Conservation (phyloP, 2,888 invertebrate genomes). For the Phania funesta region DNA sequence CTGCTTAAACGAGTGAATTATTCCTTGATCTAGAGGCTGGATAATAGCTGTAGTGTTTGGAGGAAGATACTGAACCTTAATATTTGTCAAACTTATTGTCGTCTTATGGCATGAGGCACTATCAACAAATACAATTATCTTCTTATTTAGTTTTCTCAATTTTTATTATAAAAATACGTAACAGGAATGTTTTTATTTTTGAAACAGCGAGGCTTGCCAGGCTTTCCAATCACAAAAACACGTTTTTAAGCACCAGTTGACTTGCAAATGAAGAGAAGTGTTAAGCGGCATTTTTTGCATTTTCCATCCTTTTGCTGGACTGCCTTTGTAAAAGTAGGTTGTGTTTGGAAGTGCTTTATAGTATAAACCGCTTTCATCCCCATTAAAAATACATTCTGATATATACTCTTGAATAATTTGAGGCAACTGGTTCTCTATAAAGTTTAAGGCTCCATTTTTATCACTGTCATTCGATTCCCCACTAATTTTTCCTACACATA, state of each 20-base stretch:
- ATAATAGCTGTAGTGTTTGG: conserved; percentile 21
- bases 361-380: conserved; percentile 37
- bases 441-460: no score
- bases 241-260: conserved; percentile 19
- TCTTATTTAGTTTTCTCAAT: conserved; percentile 11
- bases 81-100: conserved; percentile 8
- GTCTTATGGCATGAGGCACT: conserved; percentile 24
- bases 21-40: conserved; percentile 26
- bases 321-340: not conserved
- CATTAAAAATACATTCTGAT: conserved; percentile 42
- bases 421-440: no score
- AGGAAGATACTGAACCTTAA: conserved; percentile 14
- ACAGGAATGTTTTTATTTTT: no score
- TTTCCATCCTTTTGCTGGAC: conserved; percentile 23
- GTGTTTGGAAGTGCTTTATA: conserved; percentile 44
- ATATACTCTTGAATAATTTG: conserved; percentile 13
- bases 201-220: conserved; percentile 41
- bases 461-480: no score
- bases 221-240: conserved; percentile 33
- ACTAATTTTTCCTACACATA: no score
- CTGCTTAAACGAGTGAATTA: conserved; percentile 21
- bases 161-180: conserved; percentile 40
- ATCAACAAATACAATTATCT: conserved; percentile 45
- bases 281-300: conserved; percentile 28
- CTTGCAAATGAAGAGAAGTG: conserved; percentile 39